Base-by-base conservation (phyloP, 2,888 invertebrate species). In the Oligia strigilis region DNA sequence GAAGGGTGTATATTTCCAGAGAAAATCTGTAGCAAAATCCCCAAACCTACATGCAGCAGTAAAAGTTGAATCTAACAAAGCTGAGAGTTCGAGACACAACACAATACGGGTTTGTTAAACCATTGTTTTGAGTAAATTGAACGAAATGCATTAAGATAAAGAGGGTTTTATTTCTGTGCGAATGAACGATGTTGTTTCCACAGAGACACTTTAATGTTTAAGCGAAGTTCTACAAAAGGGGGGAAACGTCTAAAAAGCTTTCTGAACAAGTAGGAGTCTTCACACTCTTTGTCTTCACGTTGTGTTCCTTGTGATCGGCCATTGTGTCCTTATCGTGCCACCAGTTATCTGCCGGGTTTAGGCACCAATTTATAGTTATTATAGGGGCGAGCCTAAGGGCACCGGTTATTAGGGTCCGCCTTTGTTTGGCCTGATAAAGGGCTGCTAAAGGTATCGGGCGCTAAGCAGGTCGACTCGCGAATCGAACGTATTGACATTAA, bases 351-450 rank as follows among this genome's bases (percentile, higher is more conserved):
- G 83, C 75, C 74, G 82, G 82, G 86, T 87, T 90, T 89, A 84
- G 83, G 84, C 87, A 91, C 91, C 92, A 91, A 94, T 94, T 94
- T 93, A 93, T 93, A 93, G 93, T 94, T 93, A 93, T 93, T 92
- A 93, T 93, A 92, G 91, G 93, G 92, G 83, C 78, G 84, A 87
- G 90, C 89, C 89, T 90, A 86, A 88, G 91, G 91, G 90, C 88
- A 88, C 77, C 87, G 84, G 92, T 93, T 92, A 92, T 91, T 91
- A 89, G 87, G 90, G 87, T 83, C 79, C 80, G 80, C 91, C 91
- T 92, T 93, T 94, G 94, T 94, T 92, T 92, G 85, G 87, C 81
- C 83, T 90, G 93, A 93, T 93, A 93, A 92, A 91, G 90, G 87
- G 89, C 88, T 86, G 84, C 85, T 91, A 88, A 90, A 90, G 90